Base-by-base conservation (phyloP, 2,797 vertebrate species). In the Melopsittacus undulatus region DNA sequence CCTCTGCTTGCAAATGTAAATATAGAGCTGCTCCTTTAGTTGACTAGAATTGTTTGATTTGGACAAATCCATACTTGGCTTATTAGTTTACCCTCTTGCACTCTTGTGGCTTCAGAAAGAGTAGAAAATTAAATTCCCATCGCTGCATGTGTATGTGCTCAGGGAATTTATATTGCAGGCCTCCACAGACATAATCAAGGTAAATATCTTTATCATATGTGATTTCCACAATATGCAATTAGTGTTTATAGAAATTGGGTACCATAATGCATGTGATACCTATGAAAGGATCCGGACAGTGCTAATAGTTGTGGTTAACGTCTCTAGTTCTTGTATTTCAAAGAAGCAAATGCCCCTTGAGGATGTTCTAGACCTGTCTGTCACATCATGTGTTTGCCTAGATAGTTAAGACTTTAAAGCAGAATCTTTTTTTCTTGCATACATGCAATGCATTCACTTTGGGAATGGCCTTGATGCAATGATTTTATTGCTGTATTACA, bases 1-100 rank as follows among this genome's bases (percentile, higher is more conserved):
- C 52, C 49, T 75, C 80, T 95, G 49, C 83, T 95, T 95, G 84
- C 67, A 92, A 94, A 91, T 82, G 43, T 89, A 89, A 95, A 93
- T 69, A 92, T 1, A 90, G 66, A 80, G 73, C 79, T 91, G 82
- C 59, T 89, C 87, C 72, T 92, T 93, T 75, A 66, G 46, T 62
- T 90, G 81, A 87, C 75, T 85, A 48, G 69, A 80, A 77, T 59
- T 90, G 86, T 96, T 94, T 95, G 75, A 83, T 81, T 93, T 95
- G 86, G 86, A 90, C 84, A 83, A 81, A 87, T 75, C 45, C 48
- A 32, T 84, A 14, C 38, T 62, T 85, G 62, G 70, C 75, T 86
- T 91, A 48, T 76, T 80, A 94, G 74, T 91, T 90, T 90, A 69
- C 78, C 74, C 89, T 94, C 62, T 74, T 89, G 68, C 72, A 69